phyloP scores from a whole-genome alignment of 2,113 vertebrate genomes.

The Pithys albifrons region DNA sequence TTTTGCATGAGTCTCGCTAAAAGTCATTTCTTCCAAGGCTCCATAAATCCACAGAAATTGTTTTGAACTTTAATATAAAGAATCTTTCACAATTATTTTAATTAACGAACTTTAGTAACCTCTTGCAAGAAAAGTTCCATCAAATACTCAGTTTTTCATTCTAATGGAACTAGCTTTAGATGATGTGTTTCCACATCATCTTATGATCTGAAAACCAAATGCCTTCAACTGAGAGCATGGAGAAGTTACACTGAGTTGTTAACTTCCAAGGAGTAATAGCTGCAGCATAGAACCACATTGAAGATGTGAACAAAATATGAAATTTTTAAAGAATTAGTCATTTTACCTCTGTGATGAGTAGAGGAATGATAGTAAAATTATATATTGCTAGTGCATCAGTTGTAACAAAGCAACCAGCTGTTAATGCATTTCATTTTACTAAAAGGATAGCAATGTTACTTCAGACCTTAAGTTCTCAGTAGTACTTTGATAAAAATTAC shows the following conservation, averaged over 20 bases:
- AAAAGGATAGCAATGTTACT: not conserved
- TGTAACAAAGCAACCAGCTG: not conserved
- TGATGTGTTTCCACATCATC: not conserved
- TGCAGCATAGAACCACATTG: not conserved
- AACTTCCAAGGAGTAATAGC: not conserved
- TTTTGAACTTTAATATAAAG: not conserved
- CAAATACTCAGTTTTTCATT: not conserved
- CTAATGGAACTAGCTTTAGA: not conserved
- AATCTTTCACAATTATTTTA: not conserved
- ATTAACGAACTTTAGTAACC: not conserved
- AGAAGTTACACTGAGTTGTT: not conserved
- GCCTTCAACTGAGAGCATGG: not conserved
- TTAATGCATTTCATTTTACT: not conserved
- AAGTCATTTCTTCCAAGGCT: slow-evolving; percentile 1
- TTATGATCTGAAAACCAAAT: not conserved
- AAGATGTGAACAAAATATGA: not conserved
- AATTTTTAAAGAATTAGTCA: not conserved
- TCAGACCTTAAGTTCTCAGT: not conserved
- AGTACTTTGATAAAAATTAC: not conserved
- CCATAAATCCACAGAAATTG: not conserved
- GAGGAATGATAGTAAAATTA: not conserved
- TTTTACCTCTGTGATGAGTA: not conserved
- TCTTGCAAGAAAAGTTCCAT: not conserved
- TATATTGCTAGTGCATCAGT: not conserved
- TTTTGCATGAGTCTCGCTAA: not conserved